phyloP scores from a whole-genome alignment of 2,113 vertebrate species.

The Crocuta crocuta region DNA sequence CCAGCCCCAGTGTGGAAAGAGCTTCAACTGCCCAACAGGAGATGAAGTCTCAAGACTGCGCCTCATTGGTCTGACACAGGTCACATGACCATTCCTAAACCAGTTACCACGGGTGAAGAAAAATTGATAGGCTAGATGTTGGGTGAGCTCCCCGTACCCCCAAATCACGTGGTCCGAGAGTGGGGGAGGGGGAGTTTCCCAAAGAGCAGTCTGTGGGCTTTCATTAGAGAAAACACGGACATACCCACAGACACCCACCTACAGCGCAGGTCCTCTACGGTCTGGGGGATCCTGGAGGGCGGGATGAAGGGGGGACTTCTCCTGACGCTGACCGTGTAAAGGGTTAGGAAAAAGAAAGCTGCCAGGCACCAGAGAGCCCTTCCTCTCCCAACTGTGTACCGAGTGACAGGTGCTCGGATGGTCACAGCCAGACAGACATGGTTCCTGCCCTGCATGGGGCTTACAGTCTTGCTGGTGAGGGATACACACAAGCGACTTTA shows the following conservation, averaged over 20 bases:
- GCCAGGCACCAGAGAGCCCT: neutral
- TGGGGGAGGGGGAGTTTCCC: neutral
- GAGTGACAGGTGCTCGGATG: neutral
- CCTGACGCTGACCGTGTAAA: neutral
- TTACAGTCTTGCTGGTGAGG: neutral
- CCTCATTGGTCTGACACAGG: neutral
- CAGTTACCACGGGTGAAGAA: neutral
- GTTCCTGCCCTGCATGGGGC: neutral
- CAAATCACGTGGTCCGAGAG: neutral
- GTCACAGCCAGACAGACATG: fast-evolving
- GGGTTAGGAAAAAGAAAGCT: neutral
- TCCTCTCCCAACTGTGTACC: neutral
- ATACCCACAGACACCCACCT: fast-evolving
- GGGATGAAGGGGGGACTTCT: neutral
- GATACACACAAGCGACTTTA: fast-evolving
- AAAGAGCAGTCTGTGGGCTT: neutral
- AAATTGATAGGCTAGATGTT: neutral
- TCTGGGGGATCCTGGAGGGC: too few relatives aligned
- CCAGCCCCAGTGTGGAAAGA: neutral
- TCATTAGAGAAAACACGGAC: neutral
- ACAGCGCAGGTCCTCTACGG: too few relatives aligned
- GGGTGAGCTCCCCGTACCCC: neutral
- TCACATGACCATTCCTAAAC: neutral
- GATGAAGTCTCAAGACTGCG: neutral
- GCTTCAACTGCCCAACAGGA: neutral